Base-by-base conservation (phyloP, 2,797 vertebrate species). In the Pantherophis alleghaniensis region DNA sequence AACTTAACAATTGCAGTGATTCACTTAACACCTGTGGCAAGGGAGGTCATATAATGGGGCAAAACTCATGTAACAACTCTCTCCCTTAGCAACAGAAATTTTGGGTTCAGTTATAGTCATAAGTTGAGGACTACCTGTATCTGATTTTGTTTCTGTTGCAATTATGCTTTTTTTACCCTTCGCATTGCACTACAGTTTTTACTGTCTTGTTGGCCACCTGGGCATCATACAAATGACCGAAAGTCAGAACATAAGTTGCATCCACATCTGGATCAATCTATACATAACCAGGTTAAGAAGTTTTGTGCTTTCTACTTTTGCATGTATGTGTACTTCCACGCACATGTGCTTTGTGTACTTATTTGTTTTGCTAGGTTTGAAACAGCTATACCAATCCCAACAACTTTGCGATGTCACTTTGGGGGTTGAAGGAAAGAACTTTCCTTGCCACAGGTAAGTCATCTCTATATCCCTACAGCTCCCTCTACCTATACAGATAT, bases 391-490 rank as follows among this genome's bases (percentile, higher is more conserved):
- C 92, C 98, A 98, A 91, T 97, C 98, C 90, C 98, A 98, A 96
- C 98, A 98, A 96, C 96, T 98, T 93, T 98, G 98, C 96, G 98
- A 98, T 79, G 97, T 98, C 22, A 98, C 98, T 32, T 96, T 98
- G 20, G 96, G 98, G 24, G 98, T 98, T 13, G 98, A 98, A 93
- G 98, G 98, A 66, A 98, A 97, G 96, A 98, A 97, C 96, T 98
- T 98, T 96, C 98, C 98, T 97, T 98, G 98, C 95, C 98, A 98
- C 97, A 98, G 98, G 98, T 98, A 93, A 4, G 96, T 92, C 57
- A 42, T 11, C 18, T 7, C 32, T 20, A 79, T 18, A 79, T 32
- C 32, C 37, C n/a, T 69, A 69, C n/a, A 22, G 37, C 10, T 42
- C 20, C 16, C 37, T 79, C 18, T 79, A 22, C 18, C 32, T 42